Conservation (phyloP, 2,113 vertebrate species). For the Barnardius zonarius region DNA sequence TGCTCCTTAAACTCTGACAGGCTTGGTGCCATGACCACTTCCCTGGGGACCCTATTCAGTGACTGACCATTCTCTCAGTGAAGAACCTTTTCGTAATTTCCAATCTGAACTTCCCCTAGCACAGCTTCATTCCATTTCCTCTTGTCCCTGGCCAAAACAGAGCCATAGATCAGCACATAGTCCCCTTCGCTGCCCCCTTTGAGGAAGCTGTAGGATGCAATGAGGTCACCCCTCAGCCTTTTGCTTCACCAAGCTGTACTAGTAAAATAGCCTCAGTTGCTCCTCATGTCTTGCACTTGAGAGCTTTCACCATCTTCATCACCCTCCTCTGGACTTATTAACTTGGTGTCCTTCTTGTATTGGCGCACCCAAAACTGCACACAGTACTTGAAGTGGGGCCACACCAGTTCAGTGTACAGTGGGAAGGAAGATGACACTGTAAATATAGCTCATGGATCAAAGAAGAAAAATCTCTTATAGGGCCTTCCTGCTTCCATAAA, state of each 20-base stretch:
- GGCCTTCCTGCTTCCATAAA: not conserved
- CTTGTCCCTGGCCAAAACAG: not conserved
- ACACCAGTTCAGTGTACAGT: not conserved
- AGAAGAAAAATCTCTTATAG: not conserved
- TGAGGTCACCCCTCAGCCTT: not conserved
- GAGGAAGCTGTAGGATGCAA: not conserved
- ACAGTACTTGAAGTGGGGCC: not conserved
- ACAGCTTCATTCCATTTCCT: not conserved
- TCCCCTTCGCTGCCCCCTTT: fast-evolving
- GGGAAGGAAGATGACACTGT: fast-evolving
- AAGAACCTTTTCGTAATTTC: not conserved
- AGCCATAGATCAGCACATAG: not conserved
- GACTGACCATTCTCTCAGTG: not conserved
- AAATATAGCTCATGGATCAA: not conserved
- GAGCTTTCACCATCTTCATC: not conserved
- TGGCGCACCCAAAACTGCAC: not conserved
- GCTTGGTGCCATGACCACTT: not conserved
- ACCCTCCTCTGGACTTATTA: not conserved
- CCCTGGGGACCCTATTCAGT: not conserved
- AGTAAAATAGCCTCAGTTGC: not conserved
- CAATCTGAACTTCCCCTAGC: not conserved
- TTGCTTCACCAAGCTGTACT: not conserved
- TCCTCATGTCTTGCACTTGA: not conserved
- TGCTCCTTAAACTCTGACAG: not conserved
- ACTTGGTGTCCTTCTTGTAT: not conserved